Conservation (phyloP, 2,113 vertebrate species). For the Zosterops borbonicus region DNA sequence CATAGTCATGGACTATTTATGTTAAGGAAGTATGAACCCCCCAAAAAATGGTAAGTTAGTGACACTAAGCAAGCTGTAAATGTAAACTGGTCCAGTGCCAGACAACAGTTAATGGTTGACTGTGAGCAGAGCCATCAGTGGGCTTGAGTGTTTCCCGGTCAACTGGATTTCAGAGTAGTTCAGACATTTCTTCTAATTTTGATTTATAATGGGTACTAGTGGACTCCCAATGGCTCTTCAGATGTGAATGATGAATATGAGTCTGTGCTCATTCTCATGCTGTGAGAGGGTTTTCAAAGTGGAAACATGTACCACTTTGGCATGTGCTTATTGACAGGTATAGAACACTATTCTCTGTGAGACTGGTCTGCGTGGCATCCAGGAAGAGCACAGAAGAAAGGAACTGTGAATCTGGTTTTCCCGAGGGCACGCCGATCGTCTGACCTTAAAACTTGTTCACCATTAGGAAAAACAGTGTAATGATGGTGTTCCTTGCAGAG, state of each 20-base stretch:
- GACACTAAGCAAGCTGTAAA: not conserved
- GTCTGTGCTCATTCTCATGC: not conserved
- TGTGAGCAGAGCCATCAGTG: not conserved
- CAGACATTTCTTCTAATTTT: not conserved
- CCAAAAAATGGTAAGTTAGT: not conserved
- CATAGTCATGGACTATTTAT: accelerated
- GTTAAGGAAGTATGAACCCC: not conserved
- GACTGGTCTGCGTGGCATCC: not conserved
- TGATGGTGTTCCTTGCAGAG: not conserved
- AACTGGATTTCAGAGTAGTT: not conserved
- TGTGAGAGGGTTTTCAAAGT: not conserved
- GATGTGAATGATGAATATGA: not conserved
- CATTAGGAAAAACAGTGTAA: not conserved
- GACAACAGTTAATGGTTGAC: not conserved
- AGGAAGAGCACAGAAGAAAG: not conserved
- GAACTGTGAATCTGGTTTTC: not conserved
- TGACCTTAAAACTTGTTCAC: not conserved
- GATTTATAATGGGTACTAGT: not conserved
- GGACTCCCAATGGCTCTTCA: not conserved
- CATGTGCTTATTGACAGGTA: not conserved
- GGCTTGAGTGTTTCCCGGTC: not conserved
- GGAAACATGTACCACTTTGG: not conserved
- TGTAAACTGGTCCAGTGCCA: not conserved
- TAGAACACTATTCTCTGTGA: not conserved
- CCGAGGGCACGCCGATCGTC: not conserved